These are phyloP conservation scores for Fopius arisanus DNA, from an alignment of 1,140 invertebrate species.

Conservation along the genomic window DNA sequence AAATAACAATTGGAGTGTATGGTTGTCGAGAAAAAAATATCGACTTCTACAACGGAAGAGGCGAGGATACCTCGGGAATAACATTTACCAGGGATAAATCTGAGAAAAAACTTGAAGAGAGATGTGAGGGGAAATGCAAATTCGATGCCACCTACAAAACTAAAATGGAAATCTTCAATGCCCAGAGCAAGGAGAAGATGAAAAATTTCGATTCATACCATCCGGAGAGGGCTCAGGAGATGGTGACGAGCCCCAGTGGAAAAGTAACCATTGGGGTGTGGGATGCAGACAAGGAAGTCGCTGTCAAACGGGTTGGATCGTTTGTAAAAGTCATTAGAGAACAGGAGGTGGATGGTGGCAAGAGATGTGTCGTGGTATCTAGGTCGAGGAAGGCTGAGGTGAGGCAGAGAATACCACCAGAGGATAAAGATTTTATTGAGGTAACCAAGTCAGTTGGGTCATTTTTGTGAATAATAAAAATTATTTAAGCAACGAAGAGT, in stretches of 20 bases:
- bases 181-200: not conserved
- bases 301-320: not conserved
- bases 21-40: conserved; percentile 42
- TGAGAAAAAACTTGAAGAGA: no score
- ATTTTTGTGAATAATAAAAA: not conserved
- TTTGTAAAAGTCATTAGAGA: conserved; percentile 7
- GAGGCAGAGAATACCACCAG: conserved; percentile 33
- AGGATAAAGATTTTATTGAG: conserved; percentile 18
- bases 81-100: not conserved
- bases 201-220: not conserved
- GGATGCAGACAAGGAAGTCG: conserved; percentile 4
- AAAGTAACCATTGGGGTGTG: conserved; percentile 16
- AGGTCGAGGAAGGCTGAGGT: conserved; percentile 31
- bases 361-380: not conserved
- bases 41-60: conserved; percentile 2
- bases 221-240: not conserved
- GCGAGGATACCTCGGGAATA: not conserved
- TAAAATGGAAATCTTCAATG: not conserved
- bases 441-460: conserved; percentile 4
- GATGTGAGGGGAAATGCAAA: no score
- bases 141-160: no score
- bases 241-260: not conserved
- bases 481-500: no score
- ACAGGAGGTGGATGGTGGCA: conserved; percentile 17
- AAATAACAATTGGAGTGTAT: conserved; percentile 61